These are phyloP conservation scores for Ceriagrion tenellum DNA, from an alignment of 2,888 invertebrate genomes.

Conservation along the genomic window DNA sequence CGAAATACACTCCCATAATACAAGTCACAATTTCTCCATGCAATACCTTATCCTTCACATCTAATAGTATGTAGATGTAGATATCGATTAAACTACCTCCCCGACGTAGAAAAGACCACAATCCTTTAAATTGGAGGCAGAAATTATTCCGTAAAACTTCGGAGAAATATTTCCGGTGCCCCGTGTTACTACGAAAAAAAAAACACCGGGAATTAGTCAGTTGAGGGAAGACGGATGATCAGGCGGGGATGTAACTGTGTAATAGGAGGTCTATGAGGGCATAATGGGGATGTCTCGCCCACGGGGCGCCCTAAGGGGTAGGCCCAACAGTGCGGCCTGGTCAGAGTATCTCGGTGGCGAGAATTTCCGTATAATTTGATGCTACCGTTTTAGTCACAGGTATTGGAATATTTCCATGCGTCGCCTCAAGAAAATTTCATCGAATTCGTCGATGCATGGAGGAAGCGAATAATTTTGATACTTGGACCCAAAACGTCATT, in stretches of 20 bases:
- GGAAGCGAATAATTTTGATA: neutral
- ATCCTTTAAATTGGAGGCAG: too few species aligned
- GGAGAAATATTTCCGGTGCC: conserved; percentile 4
- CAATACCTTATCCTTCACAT: too few species aligned
- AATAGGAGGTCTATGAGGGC: neutral
- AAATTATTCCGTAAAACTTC: neutral
- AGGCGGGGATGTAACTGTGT: neutral
- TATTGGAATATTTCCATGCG: neutral
- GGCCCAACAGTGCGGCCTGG: neutral
- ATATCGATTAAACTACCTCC: too few species aligned
- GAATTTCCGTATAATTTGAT: neutral
- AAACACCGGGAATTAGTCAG: neutral
- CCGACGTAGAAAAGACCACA: neutral
- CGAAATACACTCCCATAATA: too few species aligned
- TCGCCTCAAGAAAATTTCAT: neutral
- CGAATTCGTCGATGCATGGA: neutral
- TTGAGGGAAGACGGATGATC: neutral
- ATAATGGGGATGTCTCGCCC: neutral
- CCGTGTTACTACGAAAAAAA: neutral
- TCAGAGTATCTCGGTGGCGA: neutral
- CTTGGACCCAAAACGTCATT: neutral
- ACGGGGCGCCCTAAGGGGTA: neutral
- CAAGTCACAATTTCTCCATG: too few species aligned
- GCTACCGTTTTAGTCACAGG: neutral
- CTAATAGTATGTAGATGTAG: too few species aligned